phyloP scores from a whole-genome alignment of 2,888 invertebrate genomes.

The Xestia xanthographa region DNA sequence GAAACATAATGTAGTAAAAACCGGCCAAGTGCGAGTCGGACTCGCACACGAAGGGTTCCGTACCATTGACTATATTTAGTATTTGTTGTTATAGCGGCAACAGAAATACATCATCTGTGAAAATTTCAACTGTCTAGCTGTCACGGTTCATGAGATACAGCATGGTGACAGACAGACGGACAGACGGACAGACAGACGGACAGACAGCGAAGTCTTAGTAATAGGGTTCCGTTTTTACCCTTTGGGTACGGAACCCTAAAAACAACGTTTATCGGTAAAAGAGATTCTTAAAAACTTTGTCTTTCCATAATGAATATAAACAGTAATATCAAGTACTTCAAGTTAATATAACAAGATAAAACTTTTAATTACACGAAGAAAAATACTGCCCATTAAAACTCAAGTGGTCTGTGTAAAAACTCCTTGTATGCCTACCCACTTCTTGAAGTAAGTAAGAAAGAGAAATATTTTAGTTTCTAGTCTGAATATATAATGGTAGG shows the following conservation, averaged over 20 bases:
- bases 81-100: too few species aligned
- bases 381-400: constrained; percentile 5
- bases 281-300: constrained; percentile 8
- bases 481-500: constrained; percentile 1
- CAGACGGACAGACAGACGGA: too few species aligned
- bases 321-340: constrained; percentile 17
- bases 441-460: constrained; percentile 1
- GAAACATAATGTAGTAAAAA: neutral
- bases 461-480: neutral
- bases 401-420: constrained; percentile 7
- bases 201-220: too few species aligned
- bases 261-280: neutral
- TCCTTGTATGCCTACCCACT: neutral
- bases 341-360: constrained; percentile 22
- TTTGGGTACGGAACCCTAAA: too few species aligned
- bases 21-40: too few species aligned
- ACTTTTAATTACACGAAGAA: constrained; percentile 41
- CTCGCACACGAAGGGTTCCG: too few species aligned
- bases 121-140: too few species aligned
- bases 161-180: too few species aligned
- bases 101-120: too few species aligned
- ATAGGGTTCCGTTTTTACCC: too few species aligned
- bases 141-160: too few species aligned
- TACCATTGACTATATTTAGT: too few species aligned
- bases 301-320: constrained; percentile 6